Evolutionary conservation across 53 echinoderm and acorn worm genomes (phyloP).

Genomic region (Paracentrotus lividus): DNA sequence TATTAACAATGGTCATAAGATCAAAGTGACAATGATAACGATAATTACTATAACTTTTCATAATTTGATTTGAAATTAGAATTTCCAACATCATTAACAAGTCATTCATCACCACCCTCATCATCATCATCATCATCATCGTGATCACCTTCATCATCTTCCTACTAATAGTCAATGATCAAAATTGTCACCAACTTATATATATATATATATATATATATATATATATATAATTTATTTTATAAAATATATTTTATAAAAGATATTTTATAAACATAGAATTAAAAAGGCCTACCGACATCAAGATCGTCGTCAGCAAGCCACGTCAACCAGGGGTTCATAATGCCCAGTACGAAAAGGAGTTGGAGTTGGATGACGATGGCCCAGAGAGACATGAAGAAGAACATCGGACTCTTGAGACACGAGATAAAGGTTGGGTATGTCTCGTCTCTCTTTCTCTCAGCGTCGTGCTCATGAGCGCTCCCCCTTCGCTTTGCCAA

Average conservation of each 20-base stretch:
- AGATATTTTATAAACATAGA: not conserved
- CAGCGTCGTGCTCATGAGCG: not conserved
- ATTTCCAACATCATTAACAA: not conserved
- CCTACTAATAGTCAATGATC: not conserved
- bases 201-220: no score
- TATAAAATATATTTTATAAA: no score
- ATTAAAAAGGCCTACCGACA: not conserved
- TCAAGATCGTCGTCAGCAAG: conserved; percentile 32
- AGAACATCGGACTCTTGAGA: conserved; percentile 46
- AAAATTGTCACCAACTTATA: not conserved
- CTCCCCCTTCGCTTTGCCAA: not conserved
- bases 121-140: not conserved
- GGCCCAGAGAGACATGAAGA: conserved; percentile 57
- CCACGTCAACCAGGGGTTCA: conserved; percentile 67
- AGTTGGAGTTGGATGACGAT: conserved; percentile 52
- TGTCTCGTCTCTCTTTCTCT: not conserved
- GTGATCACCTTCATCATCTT: not conserved
- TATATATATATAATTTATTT: not conserved
- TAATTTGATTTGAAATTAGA: no score
- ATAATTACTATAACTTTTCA: no score
- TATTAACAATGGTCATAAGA: no score
- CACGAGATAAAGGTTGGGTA: conserved; percentile 48
- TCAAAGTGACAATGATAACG: no score
- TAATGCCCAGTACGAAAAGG: conserved; percentile 57
- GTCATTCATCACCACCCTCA: not conserved